phyloP scores from a whole-genome alignment of 1,140 invertebrate genomes.

The Philotrypesis tridentata region DNA sequence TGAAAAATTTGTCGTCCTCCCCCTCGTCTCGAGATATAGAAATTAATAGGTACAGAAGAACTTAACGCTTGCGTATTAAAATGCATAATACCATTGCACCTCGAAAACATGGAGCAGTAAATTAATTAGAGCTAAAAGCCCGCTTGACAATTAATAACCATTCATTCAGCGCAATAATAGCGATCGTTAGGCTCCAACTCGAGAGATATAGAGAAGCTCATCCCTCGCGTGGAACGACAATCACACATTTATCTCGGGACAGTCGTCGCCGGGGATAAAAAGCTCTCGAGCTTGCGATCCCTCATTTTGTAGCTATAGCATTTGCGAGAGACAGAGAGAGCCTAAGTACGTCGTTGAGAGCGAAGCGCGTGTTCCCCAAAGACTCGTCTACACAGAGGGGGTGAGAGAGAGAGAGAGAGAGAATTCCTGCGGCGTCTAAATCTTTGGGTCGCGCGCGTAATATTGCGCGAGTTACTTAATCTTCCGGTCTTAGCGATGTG shows the following conservation, averaged over 20 bases:
- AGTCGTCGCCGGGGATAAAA: neutral
- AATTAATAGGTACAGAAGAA: too few species aligned
- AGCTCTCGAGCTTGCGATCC: neutral
- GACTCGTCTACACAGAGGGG: neutral
- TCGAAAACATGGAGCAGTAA: too few species aligned
- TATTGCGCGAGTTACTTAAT: slow-evolving; percentile 39
- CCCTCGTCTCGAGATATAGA: too few species aligned
- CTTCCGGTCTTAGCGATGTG: neutral
- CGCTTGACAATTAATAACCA: neutral
- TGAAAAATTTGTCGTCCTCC: too few species aligned
- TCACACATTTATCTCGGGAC: neutral
- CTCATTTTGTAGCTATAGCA: slow-evolving; percentile 29
- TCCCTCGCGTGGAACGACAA: neutral
- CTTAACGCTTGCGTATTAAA: too few species aligned
- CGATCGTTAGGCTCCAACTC: neutral
- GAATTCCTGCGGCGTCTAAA: slow-evolving; percentile 35
- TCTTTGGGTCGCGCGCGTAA: slow-evolving; percentile 9
- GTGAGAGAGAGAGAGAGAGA: neutral
- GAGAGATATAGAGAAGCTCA: neutral
- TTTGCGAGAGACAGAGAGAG: too few species aligned
- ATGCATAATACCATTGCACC: too few species aligned
- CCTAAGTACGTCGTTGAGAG: slow-evolving; percentile 26
- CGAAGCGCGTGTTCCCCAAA: neutral
- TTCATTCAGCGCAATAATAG: neutral
- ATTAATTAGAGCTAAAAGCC: too few species aligned